Conservation (phyloP, 2,113 vertebrate species). For the Prionailurus bengalensis region DNA sequence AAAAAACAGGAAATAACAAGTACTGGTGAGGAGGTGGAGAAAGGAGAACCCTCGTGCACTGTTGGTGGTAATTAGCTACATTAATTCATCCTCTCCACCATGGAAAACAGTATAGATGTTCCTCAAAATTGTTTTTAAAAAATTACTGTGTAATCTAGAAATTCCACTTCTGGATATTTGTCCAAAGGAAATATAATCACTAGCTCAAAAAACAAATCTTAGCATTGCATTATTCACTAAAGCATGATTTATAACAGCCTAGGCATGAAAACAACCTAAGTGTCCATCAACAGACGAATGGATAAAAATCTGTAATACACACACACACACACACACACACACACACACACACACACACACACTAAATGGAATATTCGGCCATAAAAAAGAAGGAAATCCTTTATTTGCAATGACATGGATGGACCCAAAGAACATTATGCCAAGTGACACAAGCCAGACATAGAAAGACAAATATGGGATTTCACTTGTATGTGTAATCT, state of each 20-base stretch:
- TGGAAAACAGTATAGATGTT: neutral
- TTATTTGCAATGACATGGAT: neutral
- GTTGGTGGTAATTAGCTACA: neutral
- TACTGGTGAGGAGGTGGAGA: neutral
- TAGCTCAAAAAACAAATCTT: neutral
- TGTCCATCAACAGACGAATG: neutral
- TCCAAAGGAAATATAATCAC: neutral
- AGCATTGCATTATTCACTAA: neutral
- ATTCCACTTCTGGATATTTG: neutral
- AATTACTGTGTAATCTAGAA: neutral
- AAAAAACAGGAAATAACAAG: neutral
- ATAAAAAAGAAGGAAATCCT: neutral
- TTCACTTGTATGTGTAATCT: neutral
- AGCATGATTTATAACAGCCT: neutral
- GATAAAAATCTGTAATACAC: neutral
- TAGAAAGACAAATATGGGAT: neutral
- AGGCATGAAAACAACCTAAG: neutral
- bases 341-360: too few species aligned
- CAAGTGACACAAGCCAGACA: neutral
- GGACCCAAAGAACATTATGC: neutral
- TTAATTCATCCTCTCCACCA: neutral
- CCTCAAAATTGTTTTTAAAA: neutral
- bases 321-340: neutral
- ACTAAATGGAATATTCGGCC: neutral
- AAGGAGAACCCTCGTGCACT: neutral